Conservation (phyloP, 1,140 invertebrate species). For the Lasioglossum baleicum region DNA sequence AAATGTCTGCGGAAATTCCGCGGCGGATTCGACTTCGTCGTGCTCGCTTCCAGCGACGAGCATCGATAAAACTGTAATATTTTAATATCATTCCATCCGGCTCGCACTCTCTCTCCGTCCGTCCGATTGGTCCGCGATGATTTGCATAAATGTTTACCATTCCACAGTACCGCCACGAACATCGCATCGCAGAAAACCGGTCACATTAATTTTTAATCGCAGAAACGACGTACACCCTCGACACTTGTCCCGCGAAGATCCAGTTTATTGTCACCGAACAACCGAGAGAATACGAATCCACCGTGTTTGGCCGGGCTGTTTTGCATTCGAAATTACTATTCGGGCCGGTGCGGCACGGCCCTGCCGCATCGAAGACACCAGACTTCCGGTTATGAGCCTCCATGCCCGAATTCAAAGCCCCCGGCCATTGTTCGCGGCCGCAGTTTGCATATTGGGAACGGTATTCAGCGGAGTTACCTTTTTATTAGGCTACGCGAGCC, state of each 20-base stretch:
- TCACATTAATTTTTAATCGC: constrained; percentile 9
- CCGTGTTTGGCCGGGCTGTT: background rate
- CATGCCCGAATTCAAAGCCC: constrained; percentile 20
- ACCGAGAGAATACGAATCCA: background rate
- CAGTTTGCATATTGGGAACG: constrained; percentile 53
- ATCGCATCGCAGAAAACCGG: background rate
- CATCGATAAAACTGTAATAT: constrained; percentile 12
- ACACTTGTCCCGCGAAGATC: background rate
- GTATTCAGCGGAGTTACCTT: constrained; percentile 38
- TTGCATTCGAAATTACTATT: constrained; percentile 22
- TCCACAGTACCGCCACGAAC: background rate
- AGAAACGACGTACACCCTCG: background rate
- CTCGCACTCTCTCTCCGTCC: background rate
- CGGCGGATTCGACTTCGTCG: background rate
- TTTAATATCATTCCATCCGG: constrained; percentile 9
- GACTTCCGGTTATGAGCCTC: constrained; percentile 25
- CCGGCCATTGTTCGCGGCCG: constrained; percentile 28
- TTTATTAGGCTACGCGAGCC: background rate
- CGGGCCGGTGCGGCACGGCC: background rate
- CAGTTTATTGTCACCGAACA: constrained; percentile 1
- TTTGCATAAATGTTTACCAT: constrained; percentile 4
- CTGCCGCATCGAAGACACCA: background rate
- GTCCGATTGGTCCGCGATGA: background rate
- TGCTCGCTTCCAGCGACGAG: background rate
- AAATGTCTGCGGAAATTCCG: constrained; percentile 4